Conservation (phyloP, 2,888 invertebrate genomes). For the Hecatera dysodea region DNA sequence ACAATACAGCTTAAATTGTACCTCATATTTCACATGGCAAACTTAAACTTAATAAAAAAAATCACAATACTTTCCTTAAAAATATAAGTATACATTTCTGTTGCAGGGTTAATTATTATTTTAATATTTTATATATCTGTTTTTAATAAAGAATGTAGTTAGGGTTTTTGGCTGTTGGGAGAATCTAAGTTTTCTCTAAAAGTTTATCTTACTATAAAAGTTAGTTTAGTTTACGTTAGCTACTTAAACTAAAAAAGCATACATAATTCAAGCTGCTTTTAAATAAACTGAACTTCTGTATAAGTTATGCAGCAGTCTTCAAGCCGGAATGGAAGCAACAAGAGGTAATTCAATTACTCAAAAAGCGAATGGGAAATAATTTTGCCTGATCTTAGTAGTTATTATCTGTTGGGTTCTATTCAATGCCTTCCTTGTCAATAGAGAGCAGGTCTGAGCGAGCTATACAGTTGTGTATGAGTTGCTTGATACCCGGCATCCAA, state of each 20-base stretch:
- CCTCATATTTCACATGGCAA: conserved; percentile 59
- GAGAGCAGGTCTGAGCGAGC: conserved; percentile 84
- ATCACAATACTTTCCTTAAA: conserved; percentile 62
- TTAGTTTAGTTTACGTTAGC: no score
- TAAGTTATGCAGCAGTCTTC: conserved; percentile 10
- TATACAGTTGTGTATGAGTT: conserved; percentile 89
- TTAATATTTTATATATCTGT: neutral
- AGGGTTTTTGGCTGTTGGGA: conserved; percentile 16
- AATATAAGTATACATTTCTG: conserved; percentile 30
- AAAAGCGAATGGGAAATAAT: conserved; percentile 2
- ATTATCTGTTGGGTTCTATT: neutral
- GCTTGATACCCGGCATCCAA: conserved; percentile 92
- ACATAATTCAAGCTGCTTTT: neutral
- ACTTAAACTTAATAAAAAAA: conserved; percentile 43
- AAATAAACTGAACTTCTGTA: neutral
- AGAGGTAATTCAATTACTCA: conserved; percentile 1
- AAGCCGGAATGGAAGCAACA: conserved; percentile 22
- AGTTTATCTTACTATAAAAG: neutral
- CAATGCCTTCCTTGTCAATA: conserved; percentile 83
- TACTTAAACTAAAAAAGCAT: neutral
- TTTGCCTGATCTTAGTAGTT: neutral
- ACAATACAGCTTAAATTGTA: conserved; percentile 59
- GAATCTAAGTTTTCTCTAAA: conserved; percentile 5
- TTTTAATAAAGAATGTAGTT: neutral
- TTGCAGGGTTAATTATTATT: conserved; percentile 23